Percentiles rank a stretch among this genome's conserved stretches.
Evolutionary conservation across 1,140 invertebrate species (phyloP).

Genomic region (Leptopilina boulardi): DNA sequence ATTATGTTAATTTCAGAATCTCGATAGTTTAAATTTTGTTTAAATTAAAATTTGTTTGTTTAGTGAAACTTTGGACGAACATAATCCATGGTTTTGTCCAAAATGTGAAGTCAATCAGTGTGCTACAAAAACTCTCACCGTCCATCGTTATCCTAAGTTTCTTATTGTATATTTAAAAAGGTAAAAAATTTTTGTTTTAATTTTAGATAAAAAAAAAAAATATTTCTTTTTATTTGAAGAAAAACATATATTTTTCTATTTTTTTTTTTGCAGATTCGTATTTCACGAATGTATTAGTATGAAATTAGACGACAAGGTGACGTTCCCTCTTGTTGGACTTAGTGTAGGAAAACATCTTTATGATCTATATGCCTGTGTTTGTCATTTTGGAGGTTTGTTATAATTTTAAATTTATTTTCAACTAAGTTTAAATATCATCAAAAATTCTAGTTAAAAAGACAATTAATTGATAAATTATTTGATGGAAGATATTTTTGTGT

Average conservation of each 20-base stretch:
- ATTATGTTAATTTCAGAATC: not conserved
- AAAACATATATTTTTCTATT: not conserved
- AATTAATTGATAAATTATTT: too few species aligned
- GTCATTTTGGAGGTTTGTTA: slow-evolving; percentile 82
- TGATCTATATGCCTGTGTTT: slow-evolving; percentile 83
- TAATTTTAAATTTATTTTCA: not conserved
- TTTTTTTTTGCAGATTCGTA: slow-evolving; percentile 78
- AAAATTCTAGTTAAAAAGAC: too few species aligned
- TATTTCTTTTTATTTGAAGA: not conserved
- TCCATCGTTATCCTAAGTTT: slow-evolving; percentile 83
- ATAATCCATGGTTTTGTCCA: slow-evolving; percentile 86
- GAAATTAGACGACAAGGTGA: slow-evolving; percentile 83
- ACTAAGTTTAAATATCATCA: not conserved
- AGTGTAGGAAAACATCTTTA: slow-evolving; percentile 76
- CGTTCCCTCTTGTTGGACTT: slow-evolving; percentile 80
- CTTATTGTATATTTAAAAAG: slow-evolving; percentile 85
- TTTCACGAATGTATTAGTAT: slow-evolving; percentile 83
- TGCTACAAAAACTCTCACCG: slow-evolving; percentile 83
- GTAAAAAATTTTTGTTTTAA: slow-evolving; percentile 64
- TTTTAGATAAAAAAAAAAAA: not conserved
- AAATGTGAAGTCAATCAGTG: slow-evolving; percentile 81
- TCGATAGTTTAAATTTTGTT: too few species aligned
- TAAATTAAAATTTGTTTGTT: slow-evolving; percentile 51
- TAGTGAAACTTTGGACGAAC: slow-evolving; percentile 82
- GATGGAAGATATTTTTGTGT: too few species aligned